Conservation (phyloP, 1,140 invertebrate species). For the Brachionus calyciflorus region DNA sequence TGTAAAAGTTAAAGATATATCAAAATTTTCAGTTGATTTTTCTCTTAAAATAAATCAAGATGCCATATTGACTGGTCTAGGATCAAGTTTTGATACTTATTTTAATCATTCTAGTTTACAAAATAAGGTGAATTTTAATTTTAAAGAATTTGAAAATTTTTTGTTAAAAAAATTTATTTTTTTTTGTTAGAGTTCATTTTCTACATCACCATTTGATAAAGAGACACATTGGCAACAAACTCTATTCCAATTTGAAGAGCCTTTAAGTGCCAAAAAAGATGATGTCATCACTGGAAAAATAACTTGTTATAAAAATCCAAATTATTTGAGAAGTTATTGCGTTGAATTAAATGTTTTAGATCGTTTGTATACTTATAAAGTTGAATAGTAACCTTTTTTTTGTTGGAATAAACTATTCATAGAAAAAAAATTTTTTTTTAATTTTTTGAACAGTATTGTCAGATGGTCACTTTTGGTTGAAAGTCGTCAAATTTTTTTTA, state of each 20-base stretch:
- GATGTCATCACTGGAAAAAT: slow-evolving; percentile 26
- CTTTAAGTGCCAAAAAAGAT: slow-evolving; percentile 5
- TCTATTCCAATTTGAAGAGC: not conserved
- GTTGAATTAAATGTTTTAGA: slow-evolving; percentile 31
- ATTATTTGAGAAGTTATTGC: slow-evolving; percentile 19
- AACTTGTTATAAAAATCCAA: slow-evolving; percentile 21
- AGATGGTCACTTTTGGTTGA: not conserved
- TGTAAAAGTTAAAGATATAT: not conserved
- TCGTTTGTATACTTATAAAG: slow-evolving; percentile 16
- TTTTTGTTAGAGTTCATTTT: slow-evolving; percentile 30
- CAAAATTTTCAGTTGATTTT: not conserved
- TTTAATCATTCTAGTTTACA: slow-evolving; percentile 17
- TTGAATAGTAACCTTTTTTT: slow-evolving; percentile 29
- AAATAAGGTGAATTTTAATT: not conserved
- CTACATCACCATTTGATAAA: slow-evolving; percentile 35
- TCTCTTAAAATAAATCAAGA: slow-evolving; percentile 22
- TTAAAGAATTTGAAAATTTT: not conserved
- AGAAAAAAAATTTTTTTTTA: slow-evolving; percentile 6
- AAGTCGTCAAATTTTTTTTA: no score
- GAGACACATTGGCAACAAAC: slow-evolving; percentile 47
- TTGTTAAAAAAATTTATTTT: no score
- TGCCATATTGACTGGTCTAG: slow-evolving; percentile 2
- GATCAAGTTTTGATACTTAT: slow-evolving; percentile 41
- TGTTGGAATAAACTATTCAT: not conserved
- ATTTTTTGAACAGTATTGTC: not conserved